Evolutionary conservation across 2,113 vertebrate species (phyloP).

Genomic region (Etia nguti): DNA sequence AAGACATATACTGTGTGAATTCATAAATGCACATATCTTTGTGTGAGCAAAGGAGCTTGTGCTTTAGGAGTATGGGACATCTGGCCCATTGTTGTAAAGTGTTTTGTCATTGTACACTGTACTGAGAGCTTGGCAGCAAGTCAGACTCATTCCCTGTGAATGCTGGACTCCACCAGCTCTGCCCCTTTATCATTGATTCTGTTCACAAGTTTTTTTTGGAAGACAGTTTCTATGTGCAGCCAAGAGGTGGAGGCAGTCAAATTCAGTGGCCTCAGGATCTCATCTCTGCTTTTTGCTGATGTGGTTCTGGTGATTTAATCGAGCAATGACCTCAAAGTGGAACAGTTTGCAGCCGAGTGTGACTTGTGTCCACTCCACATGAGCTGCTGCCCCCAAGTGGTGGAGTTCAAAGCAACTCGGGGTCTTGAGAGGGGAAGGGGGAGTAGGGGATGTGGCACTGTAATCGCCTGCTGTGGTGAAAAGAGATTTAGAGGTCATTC

Average conservation of each 20-base stretch:
- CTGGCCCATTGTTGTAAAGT: not conserved
- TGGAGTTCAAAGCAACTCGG: not conserved
- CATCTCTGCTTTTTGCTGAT: not conserved
- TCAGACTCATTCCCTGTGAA: not conserved
- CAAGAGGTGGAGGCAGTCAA: not conserved
- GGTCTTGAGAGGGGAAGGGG: not conserved
- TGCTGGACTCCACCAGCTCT: not conserved
- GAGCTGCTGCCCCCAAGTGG: not conserved
- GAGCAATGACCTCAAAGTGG: not conserved
- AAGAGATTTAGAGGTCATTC: not conserved
- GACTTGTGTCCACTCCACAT: not conserved
- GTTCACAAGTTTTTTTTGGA: not conserved
- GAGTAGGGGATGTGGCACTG: not conserved
- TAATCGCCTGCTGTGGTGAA: not conserved
- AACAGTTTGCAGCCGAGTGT: not conserved
- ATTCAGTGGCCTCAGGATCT: not conserved
- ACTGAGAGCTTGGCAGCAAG: not conserved
- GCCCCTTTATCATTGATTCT: not conserved
- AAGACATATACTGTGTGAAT: not conserved
- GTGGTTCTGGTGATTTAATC: not conserved
- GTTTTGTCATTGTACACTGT: not conserved
- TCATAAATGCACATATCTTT: not conserved
- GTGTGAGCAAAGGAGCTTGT: not conserved
- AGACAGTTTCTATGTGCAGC: not conserved
- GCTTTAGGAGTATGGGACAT: not conserved